Evolutionary conservation across 2,888 invertebrate species (phyloP), one percentile per base, ranked within the genome.

Genomic region (Stramonita haemastoma): DNA sequence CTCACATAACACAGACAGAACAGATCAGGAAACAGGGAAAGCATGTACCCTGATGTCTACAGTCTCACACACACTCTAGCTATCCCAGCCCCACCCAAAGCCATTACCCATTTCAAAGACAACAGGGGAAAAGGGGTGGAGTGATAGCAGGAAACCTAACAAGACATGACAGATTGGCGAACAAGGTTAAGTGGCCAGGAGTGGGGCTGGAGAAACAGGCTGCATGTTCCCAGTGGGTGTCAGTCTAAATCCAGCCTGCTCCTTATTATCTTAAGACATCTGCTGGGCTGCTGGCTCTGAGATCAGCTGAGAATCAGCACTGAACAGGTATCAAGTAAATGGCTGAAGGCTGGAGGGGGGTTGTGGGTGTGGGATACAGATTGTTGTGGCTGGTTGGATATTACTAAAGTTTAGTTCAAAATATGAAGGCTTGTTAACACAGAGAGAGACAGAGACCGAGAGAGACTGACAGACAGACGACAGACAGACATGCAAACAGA

Each of bases 241-340:
- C 81, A 83, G 81, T 36, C 81, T 83, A 83, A 81, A 83, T 83
- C 46, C 36, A 83, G 81, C 81, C 36, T 83, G 81, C 46, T 83
- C 81, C 22, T 46, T 36, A 83, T 83, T 83, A 83, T 83, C 81
- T 83, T 36, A 36, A 83, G 81, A 46, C 36, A 36, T 83, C 81
- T 83, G 81, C 81, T 46, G 81, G 81, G 81, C 29, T 17, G 46
- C 26, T 36, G 81, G 81, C 26, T 83, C 81, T 83, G 32, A 13
- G 11, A 22, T 29, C 29, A 34, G 79, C 79, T 34, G 34, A 34
- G 32, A 22, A 13, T 34, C 36, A 8, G 32, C 32, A 32, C 15
- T 8, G 6, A 26, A 32, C 13, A 19, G 15, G 15, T 1, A 29
- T 32, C 32, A 32, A 17, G 4, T 29, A 8, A 34, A 17, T 29